Percentiles rank a stretch among this genome's conserved stretches.
These are phyloP conservation scores for Hemiprocne comata DNA, from an alignment of 2,113 vertebrate genomes.

Conservation along the genomic window DNA sequence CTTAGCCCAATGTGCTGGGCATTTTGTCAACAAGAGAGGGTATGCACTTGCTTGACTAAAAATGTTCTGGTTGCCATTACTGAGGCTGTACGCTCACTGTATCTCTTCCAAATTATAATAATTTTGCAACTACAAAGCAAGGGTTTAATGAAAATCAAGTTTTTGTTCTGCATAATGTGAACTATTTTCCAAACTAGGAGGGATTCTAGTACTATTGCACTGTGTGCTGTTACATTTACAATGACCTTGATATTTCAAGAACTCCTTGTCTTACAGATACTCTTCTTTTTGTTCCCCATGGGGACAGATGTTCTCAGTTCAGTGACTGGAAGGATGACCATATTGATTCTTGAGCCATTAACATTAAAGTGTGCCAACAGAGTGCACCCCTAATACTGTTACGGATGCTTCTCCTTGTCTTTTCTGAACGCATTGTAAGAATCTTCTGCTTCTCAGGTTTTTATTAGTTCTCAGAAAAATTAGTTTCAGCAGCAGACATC, in stretches of 20 bases:
- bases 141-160: neutral
- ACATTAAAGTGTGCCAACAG: neutral
- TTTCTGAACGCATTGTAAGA: neutral
- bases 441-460: neutral
- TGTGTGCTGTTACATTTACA: neutral
- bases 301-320: neutral
- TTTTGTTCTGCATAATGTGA: neutral
- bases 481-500: neutral
- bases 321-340: neutral
- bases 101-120: neutral
- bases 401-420: neutral
- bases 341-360: slow-evolving; percentile 20
- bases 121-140: neutral
- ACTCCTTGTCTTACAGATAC: neutral
- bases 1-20: neutral
- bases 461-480: slow-evolving; percentile 14
- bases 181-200: neutral
- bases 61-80: neutral
- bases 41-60: neutral
- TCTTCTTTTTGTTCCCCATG: neutral
- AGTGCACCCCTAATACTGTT: neutral
- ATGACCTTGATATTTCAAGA: neutral
- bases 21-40: neutral
- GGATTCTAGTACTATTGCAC: neutral
- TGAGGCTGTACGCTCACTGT: neutral